Evolutionary conservation across 2,113 vertebrate species (phyloP).

Genomic region (Rhinoderma darwinii): DNA sequence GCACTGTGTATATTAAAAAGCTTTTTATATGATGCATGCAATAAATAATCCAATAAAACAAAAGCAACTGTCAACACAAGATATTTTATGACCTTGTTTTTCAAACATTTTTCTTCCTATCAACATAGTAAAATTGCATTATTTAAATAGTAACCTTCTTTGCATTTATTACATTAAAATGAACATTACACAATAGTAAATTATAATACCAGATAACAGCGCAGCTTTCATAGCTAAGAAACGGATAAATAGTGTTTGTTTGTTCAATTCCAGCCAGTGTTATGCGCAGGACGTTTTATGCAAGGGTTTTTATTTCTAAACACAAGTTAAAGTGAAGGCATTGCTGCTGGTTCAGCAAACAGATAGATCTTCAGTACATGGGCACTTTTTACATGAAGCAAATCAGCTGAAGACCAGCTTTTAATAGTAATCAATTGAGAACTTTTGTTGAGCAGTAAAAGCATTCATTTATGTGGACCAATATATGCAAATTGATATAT

Average conservation of each 20-base stretch:
- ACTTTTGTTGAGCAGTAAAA: background rate
- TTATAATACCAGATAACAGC: conserved; percentile 56
- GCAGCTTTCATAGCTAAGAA: conserved; percentile 53
- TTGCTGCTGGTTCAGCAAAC: background rate
- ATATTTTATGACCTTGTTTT: conserved; percentile 51
- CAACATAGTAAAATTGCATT: conserved; percentile 60
- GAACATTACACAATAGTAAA: conserved; percentile 62
- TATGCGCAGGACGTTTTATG: background rate
- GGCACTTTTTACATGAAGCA: background rate
- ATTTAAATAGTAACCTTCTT: conserved; percentile 64
- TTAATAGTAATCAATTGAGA: background rate
- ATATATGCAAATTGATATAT: background rate
- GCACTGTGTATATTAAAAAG: conserved; percentile 54
- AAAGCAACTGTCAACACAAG: conserved; percentile 53
- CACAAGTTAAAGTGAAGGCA: background rate
- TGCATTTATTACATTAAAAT: conserved; percentile 69
- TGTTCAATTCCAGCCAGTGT: background rate
- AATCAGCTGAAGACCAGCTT: background rate
- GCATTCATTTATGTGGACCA: background rate
- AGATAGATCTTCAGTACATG: background rate
- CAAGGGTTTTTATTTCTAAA: background rate
- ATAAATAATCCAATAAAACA: conserved; percentile 57
- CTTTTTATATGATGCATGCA: conserved; percentile 53
- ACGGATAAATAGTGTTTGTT: conserved; percentile 18
- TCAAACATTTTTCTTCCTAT: conserved; percentile 61